Evolutionary conservation across 2,888 invertebrate species (phyloP).

Genomic region (Synergus japonicus): DNA sequence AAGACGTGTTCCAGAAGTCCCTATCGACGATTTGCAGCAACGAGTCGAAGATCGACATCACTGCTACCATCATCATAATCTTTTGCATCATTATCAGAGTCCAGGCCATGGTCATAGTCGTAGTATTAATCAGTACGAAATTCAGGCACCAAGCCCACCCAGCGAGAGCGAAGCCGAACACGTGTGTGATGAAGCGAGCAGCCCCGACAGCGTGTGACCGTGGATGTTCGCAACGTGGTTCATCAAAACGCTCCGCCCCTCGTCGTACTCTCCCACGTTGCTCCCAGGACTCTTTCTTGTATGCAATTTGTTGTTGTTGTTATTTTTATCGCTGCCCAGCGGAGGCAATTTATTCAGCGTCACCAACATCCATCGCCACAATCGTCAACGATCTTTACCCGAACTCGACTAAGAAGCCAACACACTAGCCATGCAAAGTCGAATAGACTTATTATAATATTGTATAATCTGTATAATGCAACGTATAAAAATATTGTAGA

Average conservation of each 20-base stretch:
- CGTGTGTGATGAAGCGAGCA: constrained; percentile 64
- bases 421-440: constrained; percentile 2
- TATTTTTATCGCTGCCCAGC: constrained; percentile 57
- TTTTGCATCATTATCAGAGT: constrained; percentile 52
- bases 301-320: constrained; percentile 56
- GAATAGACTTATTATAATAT: constrained; percentile 10
- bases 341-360: constrained; percentile 57
- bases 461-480: constrained; percentile 9
- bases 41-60: constrained; percentile 69
- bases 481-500: neutral
- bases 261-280: constrained; percentile 51
- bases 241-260: constrained; percentile 44
- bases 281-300: constrained; percentile 54
- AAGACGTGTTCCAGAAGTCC: constrained; percentile 66
- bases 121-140: constrained; percentile 54
- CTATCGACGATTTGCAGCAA: constrained; percentile 68
- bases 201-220: constrained; percentile 71
- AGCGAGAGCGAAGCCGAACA: constrained; percentile 57
- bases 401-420: constrained; percentile 44
- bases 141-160: constrained; percentile 68
- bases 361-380: constrained; percentile 54
- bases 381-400: constrained; percentile 53
- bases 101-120: constrained; percentile 63
- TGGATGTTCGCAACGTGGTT: constrained; percentile 57
- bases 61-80: constrained; percentile 66